These are phyloP conservation scores for Eupsittula cactorum DNA, from an alignment of 2,113 vertebrate genomes.

Conservation along the genomic window DNA sequence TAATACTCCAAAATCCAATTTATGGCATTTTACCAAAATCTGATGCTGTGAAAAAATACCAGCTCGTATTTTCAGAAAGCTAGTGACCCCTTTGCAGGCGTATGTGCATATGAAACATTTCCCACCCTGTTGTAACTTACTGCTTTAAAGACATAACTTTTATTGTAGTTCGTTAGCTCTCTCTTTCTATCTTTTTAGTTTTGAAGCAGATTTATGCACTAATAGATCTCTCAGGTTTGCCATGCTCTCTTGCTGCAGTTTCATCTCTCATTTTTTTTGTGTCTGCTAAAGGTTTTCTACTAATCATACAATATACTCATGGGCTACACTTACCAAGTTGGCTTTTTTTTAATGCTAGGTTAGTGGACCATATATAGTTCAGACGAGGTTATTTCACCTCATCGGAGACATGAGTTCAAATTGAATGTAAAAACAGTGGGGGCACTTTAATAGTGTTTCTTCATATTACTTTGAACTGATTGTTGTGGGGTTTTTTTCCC, in stretches of 20 bases:
- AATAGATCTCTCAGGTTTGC: conserved; percentile 81
- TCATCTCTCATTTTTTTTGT: conserved; percentile 79
- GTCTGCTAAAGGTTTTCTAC: conserved; percentile 78
- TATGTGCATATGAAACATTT: conserved; percentile 73
- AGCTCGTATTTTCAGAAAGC: conserved; percentile 64
- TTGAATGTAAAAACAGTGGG: background rate
- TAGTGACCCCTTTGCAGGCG: conserved; percentile 63
- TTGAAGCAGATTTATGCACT: conserved; percentile 76
- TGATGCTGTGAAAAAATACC: conserved; percentile 69
- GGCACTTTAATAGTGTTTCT: background rate
- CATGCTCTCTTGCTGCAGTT: conserved; percentile 81
- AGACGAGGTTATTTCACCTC: background rate
- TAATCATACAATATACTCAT: conserved; percentile 60
- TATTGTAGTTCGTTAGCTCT: conserved; percentile 80
- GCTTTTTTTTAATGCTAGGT: background rate
- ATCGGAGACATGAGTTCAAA: background rate
- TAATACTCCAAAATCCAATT: conserved; percentile 57
- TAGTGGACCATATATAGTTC: background rate
- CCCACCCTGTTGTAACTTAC: conserved; percentile 82
- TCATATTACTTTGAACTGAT: background rate
- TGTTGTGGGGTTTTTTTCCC: background rate
- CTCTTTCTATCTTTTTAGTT: conserved; percentile 75
- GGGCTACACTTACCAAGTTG: background rate
- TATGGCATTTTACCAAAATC: conserved; percentile 73
- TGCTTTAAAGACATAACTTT: conserved; percentile 79